These are phyloP conservation scores for Macheiramphus alcinus DNA, from an alignment of 2,113 vertebrate species.

Conservation along the genomic window DNA sequence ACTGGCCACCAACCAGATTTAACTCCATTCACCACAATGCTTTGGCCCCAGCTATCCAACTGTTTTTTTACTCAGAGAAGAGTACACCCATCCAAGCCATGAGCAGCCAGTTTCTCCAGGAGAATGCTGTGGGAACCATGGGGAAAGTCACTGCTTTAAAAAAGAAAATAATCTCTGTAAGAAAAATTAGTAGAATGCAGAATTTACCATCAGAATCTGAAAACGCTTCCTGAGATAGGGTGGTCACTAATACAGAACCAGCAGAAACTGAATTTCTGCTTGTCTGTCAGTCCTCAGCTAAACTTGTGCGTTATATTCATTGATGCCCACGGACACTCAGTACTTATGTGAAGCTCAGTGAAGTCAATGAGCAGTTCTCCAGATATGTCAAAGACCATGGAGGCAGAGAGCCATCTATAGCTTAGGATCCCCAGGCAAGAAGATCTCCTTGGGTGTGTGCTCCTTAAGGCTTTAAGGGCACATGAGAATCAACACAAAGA, in stretches of 20 bases:
- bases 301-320: background rate
- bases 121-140: background rate
- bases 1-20: background rate
- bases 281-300: background rate
- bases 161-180: background rate
- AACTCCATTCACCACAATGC: background rate
- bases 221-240: background rate
- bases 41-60: background rate
- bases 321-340: too few species aligned
- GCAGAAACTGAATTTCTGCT: background rate
- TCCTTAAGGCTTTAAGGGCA: background rate
- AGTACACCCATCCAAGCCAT: background rate
- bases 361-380: background rate
- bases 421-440: background rate
- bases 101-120: background rate
- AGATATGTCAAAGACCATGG: background rate
- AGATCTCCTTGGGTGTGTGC: background rate
- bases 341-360: background rate
- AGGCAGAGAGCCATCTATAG: background rate
- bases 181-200: background rate
- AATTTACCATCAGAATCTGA: background rate
- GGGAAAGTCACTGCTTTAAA: background rate
- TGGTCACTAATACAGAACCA: background rate
- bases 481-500: background rate
- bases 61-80: background rate